A percentile compares a stretch with the other conserved stretches of the same genome.
Evolutionary conservation across 2,113 vertebrate genomes (phyloP).

Genomic region (Clupea harengus): DNA sequence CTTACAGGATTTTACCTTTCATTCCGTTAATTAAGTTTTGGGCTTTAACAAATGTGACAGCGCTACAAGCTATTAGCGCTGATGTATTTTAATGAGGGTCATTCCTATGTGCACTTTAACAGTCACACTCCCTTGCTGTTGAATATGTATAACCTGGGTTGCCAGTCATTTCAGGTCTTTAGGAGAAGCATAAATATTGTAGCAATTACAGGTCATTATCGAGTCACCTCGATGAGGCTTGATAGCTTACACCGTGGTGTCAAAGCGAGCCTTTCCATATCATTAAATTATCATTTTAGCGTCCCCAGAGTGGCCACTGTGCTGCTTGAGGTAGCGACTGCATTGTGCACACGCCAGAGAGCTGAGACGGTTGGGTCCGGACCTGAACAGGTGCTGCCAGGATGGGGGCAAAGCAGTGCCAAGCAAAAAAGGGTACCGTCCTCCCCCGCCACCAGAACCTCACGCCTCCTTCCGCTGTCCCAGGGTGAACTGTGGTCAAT

Average conservation of each 20-base stretch:
- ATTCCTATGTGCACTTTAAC: slow-evolving; percentile 46
- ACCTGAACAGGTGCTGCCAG: slow-evolving; percentile 48
- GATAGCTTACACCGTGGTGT: neutral
- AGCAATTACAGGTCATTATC: slow-evolving; percentile 33
- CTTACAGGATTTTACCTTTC: slow-evolving; percentile 56
- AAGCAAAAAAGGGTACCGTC: neutral
- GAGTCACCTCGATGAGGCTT: neutral
- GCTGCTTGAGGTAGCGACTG: neutral
- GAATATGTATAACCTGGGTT: slow-evolving; percentile 44
- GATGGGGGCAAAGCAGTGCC: slow-evolving; percentile 42
- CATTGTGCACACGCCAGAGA: neutral
- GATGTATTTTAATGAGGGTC: slow-evolving; percentile 58
- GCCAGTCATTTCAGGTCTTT: neutral
- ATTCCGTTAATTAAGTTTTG: slow-evolving; percentile 63
- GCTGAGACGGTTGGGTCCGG: neutral
- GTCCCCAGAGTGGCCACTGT: neutral
- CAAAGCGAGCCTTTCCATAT: neutral
- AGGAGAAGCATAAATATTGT: slow-evolving; percentile 37
- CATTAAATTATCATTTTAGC: neutral
- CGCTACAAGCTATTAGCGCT: slow-evolving; percentile 59
- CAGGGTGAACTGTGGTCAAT: slow-evolving; percentile 53
- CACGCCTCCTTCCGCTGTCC: slow-evolving; percentile 40
- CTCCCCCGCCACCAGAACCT: neutral
- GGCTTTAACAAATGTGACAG: slow-evolving; percentile 59
- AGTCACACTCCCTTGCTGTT: slow-evolving; percentile 38